Base-by-base conservation (phyloP, 2,797 vertebrate genomes). In the Arnoldichthys spilopterus region DNA sequence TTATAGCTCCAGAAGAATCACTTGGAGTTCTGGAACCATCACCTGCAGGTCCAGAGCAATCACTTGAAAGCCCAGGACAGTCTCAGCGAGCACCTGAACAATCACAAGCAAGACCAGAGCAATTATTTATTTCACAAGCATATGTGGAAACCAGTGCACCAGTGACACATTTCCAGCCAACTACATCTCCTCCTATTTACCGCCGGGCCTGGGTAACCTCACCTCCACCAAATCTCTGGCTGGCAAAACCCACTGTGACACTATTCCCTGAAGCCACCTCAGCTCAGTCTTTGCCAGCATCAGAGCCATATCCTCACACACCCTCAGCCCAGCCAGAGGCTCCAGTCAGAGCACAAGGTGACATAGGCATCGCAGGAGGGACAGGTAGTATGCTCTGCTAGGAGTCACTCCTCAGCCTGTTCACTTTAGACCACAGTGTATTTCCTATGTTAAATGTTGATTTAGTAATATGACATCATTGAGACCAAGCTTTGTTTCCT, bases 311-410 rank as follows among this genome's bases (percentile, higher is more conserved):
- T 77, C 67, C 59, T 53, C 58, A 75, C 40, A 66, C 32, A 37
- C 47, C 53, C 61, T 54, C 72, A 63, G 16, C 37, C 45, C 66
- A 51, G 18, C 71, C 37, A 63, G 75, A 73, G 68, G 37, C 62
- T 37, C 62, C 68, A 22, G 51, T 43, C 69, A 71, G 66, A 80
- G 47, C 63, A 45, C 74, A 73, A 1, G 22, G 34, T 76, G 59
- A 24, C 12, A 74, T 74, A 70, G 64, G 3, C 58, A 70, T 70
- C 49, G 47, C 76, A 74, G 81, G 45, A 58, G 74, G 64, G 59
- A 83, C 81, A 83, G 84, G 81, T 83, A 82, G 51, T 56, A 71
- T 22, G 70, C 18, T 61, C 72, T 22, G n/a, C 32, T 47, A 1
- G 69, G 43, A 2, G 45, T 72, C 49, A 45, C 26, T 5, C 24